Base-by-base conservation (phyloP, 2,888 invertebrate genomes). In the Stictocephala bisonia region DNA sequence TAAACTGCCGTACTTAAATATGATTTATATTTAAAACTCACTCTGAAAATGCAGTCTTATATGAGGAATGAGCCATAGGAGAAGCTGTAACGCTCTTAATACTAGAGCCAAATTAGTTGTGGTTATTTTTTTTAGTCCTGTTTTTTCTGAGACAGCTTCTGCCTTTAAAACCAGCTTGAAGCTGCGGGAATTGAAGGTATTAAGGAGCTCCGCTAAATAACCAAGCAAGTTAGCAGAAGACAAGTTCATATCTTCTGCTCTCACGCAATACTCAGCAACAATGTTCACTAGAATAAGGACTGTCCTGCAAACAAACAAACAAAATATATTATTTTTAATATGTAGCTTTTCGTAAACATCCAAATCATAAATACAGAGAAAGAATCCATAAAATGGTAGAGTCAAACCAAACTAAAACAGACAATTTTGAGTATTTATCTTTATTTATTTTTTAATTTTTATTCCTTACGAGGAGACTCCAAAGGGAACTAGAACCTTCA, bases 161-260 rank as follows among this genome's bases (percentile, higher is more conserved):
- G 98, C 99, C 50, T 98, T 99, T 71, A 99, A 87, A 70, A 99
- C 95, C 79, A 99, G 87, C 83, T 98, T 97, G 84, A 96, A 97
- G 80, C 93, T 93, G 73, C 93, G 88, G 3, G 94, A 94, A 85
- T 95, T 95, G 81, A 94, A 95, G 79, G 93, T 90, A 81, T 95
- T 90, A 77, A 97, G 86, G 68, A 98, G 85, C 83, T 97, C 97
- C n/a, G 95, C 89, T 79, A 97, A 89, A 82, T 95, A 90, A 75
- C 93, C 89, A 44, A 95, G 91, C 76, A 96, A 88, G 78, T 93
- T 92, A 74, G 92, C 90, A 20, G 94, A 91, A 68, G 94, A 77
- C 15, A 79, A 68, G 9, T 78, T 77, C 24, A 79, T 77, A 22
- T 81, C 80, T 40, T 80, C 80, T 0, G 80, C 81, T 31, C 79